Conservation (phyloP, 2,888 invertebrate species). For the Gibbula magus region DNA sequence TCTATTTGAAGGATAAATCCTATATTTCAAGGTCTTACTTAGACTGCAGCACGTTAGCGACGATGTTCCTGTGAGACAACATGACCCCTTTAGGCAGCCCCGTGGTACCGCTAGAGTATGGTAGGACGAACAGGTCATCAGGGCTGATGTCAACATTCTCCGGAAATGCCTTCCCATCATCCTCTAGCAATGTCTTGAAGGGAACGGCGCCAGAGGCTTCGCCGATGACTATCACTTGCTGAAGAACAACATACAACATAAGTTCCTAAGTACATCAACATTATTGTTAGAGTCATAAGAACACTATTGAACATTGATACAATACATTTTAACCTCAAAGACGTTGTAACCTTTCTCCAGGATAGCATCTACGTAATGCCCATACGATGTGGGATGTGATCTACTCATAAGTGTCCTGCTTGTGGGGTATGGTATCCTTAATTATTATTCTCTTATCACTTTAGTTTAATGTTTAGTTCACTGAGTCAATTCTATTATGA, state of each 20-base stretch:
- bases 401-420: too few species aligned
- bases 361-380: too few species aligned
- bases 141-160: constrained; percentile 58
- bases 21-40: constrained; percentile 42
- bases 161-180: constrained; percentile 66
- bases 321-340: too few species aligned
- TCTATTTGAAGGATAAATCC: not conserved
- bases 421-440: too few species aligned
- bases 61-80: constrained; percentile 66
- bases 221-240: constrained; percentile 65
- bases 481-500: too few species aligned
- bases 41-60: constrained; percentile 63
- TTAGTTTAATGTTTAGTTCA: too few species aligned
- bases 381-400: too few species aligned
- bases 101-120: constrained; percentile 91
- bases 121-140: constrained; percentile 83
- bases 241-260: not conserved
- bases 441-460: too few species aligned
- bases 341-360: not conserved
- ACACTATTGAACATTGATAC: too few species aligned
- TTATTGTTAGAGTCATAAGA: too few species aligned
- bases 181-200: constrained; percentile 61
- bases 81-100: constrained; percentile 79
- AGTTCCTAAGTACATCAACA: too few species aligned
- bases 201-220: constrained; percentile 62